Conservation (phyloP, 2,888 invertebrate species). For the Yponomeuta cagnagella region DNA sequence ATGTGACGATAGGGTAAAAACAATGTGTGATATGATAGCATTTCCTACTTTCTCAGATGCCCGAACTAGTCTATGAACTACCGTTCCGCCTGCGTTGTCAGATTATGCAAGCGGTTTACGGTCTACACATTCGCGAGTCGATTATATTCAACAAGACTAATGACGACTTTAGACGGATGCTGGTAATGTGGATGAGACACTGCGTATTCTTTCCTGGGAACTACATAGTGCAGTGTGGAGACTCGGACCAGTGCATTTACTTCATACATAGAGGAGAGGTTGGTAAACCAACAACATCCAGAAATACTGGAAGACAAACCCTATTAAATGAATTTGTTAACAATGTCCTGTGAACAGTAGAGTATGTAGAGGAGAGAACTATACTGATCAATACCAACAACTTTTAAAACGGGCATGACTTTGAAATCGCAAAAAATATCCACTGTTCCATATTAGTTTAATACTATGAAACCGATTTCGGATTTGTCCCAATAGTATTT, state of each 20-base stretch:
- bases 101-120: constrained; percentile 69
- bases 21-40: too few species aligned
- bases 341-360: neutral
- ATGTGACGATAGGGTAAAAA: too few species aligned
- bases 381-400: too few species aligned
- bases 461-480: too few species aligned
- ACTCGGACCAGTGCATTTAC: constrained; percentile 73
- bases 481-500: too few species aligned
- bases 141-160: constrained; percentile 68
- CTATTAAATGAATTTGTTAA: constrained; percentile 13
- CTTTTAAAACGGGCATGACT: too few species aligned
- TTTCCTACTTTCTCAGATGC: constrained; percentile 42
- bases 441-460: too few species aligned
- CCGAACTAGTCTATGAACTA: constrained; percentile 49
- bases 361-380: neutral
- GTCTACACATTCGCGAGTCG: constrained; percentile 62
- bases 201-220: constrained; percentile 73
- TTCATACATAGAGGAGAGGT: constrained; percentile 75
- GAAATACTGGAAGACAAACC: constrained; percentile 1
- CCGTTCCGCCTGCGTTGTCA: constrained; percentile 65
- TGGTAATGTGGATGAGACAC: constrained; percentile 65
- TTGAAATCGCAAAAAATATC: too few species aligned
- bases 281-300: constrained; percentile 16
- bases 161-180: constrained; percentile 65
- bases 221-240: constrained; percentile 73